These are phyloP conservation scores for Octopus sinensis DNA, from an alignment of 1,140 invertebrate species.

Conservation along the genomic window DNA sequence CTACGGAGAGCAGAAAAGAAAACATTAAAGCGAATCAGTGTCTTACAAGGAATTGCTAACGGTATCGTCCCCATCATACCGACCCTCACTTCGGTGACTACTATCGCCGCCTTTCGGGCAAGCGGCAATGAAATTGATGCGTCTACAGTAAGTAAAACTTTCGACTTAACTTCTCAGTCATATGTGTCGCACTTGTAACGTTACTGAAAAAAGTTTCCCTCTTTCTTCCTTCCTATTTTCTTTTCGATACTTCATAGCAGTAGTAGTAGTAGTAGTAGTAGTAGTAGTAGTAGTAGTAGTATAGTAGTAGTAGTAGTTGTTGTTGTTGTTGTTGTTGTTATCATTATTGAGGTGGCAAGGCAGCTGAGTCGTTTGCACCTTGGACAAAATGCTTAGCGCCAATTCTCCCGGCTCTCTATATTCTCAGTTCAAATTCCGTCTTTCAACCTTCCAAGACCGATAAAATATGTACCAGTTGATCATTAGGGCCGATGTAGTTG, in stretches of 20 bases:
- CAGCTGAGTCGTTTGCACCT: no score
- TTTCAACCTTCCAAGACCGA: no score
- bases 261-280: background rate
- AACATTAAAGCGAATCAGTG: slow-evolving; percentile 62
- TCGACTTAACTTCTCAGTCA: background rate
- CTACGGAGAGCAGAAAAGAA: slow-evolving; percentile 61
- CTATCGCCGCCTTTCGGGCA: slow-evolving; percentile 64
- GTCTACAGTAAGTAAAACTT: slow-evolving; percentile 61
- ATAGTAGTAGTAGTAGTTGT: background rate
- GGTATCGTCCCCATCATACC: slow-evolving; percentile 66
- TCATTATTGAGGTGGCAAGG: no score
- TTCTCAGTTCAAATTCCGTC: no score
- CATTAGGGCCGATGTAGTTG: no score
- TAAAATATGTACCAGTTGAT: no score
- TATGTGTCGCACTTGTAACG: no score
- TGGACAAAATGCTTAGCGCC: no score
- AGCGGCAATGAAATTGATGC: slow-evolving; percentile 63
- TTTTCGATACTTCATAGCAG: background rate
- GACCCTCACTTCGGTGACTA: slow-evolving; percentile 64
- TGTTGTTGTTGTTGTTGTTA: no score
- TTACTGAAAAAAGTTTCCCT: no score
- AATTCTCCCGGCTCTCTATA: no score
- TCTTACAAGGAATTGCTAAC: slow-evolving; percentile 63
- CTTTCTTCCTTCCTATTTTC: no score
- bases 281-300: slow-evolving; percentile 3